These are phyloP conservation scores for Intellagama lesueurii DNA, from an alignment of 2,797 vertebrate genomes.

Conservation along the genomic window DNA sequence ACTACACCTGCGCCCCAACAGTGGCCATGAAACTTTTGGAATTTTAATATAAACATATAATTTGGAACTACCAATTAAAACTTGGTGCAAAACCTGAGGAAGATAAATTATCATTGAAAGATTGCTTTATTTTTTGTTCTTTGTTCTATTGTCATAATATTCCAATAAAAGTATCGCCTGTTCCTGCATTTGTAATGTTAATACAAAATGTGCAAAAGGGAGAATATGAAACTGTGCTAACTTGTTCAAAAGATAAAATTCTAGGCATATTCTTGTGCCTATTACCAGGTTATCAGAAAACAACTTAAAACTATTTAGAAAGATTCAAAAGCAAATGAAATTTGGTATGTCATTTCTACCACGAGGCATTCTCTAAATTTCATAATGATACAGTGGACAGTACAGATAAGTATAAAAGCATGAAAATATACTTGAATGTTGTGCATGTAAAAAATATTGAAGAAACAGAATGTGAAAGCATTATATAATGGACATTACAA, in stretches of 20 bases:
- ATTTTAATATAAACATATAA: no score
- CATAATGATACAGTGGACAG: background rate
- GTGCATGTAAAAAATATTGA: background rate
- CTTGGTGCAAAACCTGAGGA: no score
- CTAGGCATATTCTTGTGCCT: constrained; percentile 15
- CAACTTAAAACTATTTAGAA: constrained; percentile 1
- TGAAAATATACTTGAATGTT: background rate
- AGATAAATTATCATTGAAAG: no score
- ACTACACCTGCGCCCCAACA: no score
- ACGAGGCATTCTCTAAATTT: constrained; percentile 2
- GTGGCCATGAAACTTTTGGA: no score
- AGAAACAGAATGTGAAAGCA: background rate
- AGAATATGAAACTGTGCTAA: background rate
- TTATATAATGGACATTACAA: background rate
- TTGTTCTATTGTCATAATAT: no score
- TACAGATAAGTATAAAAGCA: background rate
- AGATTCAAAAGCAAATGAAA: constrained; percentile 9
- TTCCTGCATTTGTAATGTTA: background rate
- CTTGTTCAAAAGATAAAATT: constrained; percentile 10
- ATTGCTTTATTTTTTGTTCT: no score
- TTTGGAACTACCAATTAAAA: no score
- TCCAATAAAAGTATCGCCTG: no score
- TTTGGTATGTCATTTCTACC: background rate
- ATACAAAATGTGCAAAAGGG: background rate
- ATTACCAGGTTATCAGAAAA: background rate